Base-by-base conservation (phyloP, 2,797 vertebrate species). In the Moxostoma hubbsi region DNA sequence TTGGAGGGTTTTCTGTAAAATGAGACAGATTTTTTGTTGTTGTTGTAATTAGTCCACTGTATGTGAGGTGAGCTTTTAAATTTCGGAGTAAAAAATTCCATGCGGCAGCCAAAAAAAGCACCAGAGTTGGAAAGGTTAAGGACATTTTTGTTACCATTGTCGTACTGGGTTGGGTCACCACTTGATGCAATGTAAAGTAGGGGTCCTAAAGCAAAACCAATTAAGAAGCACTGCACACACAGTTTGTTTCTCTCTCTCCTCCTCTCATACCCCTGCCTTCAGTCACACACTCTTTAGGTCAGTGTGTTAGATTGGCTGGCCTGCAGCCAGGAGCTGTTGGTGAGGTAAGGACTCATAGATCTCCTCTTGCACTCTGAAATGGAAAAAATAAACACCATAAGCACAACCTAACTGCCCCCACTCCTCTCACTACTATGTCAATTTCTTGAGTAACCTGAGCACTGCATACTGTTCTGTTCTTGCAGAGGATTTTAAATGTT, bases 221-320 rank as follows among this genome's bases (percentile, higher is more conserved):
- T 36, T 36, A 36, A 36, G 36, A 36, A 36, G 36, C 36, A 36
- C 36, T 36, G 36, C 36, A 36, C 36, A 36, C 36, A 36, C 36
- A 36, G 36, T 36, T 36, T 36, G 36, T 75, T 63, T 11, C 18
- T 77, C 50, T 24, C 7, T 11, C 11, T 46, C 36, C 7, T 70
- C 57, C 2, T 36, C n/a, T 5, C 36, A 16, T 65, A 18, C 16
- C 57, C 13, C 36, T 4, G 1, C 36, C 10, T 70, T 67, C 24
- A 13, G 13, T 75, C 76, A 64, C 65, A 54, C 24, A 75, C 66
- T 80, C 79, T 82, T 82, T 73, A 77, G 81, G 76, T 81, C 79
- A 81, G 85, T 82, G 66, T 83, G 81, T 83, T 80, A 63, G 77
- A 51, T 76, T 58, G 65, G 16, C 74, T 85, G 81, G 81, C 69